Conservation (phyloP, 2,113 vertebrate species). For the Phylloscopus trochilus region DNA sequence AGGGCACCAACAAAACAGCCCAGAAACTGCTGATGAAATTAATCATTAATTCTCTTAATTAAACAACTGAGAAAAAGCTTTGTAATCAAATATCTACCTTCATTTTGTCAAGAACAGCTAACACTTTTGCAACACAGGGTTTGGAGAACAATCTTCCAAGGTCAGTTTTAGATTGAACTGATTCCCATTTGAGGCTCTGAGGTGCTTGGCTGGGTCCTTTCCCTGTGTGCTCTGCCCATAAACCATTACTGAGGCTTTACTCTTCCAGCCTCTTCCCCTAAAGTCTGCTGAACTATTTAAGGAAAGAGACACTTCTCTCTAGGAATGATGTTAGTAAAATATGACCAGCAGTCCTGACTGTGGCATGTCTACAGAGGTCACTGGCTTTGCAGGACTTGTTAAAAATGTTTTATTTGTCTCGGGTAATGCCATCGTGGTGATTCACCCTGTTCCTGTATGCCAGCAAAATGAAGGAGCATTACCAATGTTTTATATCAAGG, state of each 20-base stretch:
- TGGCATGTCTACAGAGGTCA: not conserved
- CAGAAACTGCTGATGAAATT: conserved; percentile 27
- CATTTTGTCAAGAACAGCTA: not conserved
- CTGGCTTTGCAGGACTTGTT: not conserved
- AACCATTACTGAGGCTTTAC: not conserved
- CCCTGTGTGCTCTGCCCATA: not conserved
- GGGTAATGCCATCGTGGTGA: not conserved
- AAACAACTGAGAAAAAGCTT: conserved; percentile 16
- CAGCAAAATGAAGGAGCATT: not conserved
- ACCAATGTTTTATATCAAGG: not conserved
- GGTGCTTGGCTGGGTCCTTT: not conserved
- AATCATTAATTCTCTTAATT: conserved; percentile 42
- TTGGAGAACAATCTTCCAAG: not conserved
- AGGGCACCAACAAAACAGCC: not conserved
- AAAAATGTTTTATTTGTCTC: not conserved
- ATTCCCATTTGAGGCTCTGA: not conserved
- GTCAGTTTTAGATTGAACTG: not conserved
- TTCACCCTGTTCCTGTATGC: not conserved
- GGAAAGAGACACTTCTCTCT: not conserved
- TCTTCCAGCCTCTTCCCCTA: not conserved
- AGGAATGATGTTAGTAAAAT: not conserved
- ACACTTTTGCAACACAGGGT: not conserved
- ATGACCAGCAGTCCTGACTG: not conserved
- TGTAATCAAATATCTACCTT: not conserved
- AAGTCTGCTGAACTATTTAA: not conserved